Base-by-base conservation (phyloP, 2,113 vertebrate genomes). In the Oenanthe melanoleuca region DNA sequence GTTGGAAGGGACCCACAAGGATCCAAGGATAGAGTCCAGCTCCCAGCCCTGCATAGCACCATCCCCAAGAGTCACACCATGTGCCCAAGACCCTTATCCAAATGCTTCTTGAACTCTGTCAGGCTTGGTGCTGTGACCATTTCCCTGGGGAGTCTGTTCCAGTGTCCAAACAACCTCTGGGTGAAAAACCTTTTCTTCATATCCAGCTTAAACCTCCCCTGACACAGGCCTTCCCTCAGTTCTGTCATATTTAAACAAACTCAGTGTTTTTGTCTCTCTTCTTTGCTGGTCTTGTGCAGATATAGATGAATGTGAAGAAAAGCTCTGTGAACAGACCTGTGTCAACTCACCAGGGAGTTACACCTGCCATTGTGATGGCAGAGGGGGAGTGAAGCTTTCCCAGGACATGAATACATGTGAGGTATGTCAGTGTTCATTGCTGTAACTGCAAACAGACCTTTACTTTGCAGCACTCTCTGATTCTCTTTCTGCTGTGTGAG, bases 331-430 rank as follows among this genome's bases (percentile, higher is more conserved):
- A 40, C 99, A 99, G 92, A 97, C 98, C 80, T 99, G 99, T 89
- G 97, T 99, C 77, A 99, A 99, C 97, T 98, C 97, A 8, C 98
- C 98, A 0, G 99, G 99, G 77, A 98, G 99, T 97, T 99, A 99
- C 89, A 98, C 96, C 29, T 99, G 99, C 96, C 99, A 98, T 84
- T 99, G 99, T 28, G 98, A 99, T 0, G 99, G 99, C 53, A 98
- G 98, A 28, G 98, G 98, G n/a, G 98, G 99, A 86, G 98, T 98
- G 95, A 99, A 99, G 95, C 98, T 99, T 93, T 96, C 98, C 33
- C 96, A 18, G 31, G 98, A 99, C 97, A 98, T 98, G 97, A 98
- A 97, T 89, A 98, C 98, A 5, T 99, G 99, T 95, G 98, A 99
- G 99, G 99, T 99, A 98, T 18, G 96, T 93, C 55, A 40, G 56